A percentile compares a stretch with the other conserved stretches of the same genome.
phyloP scores from a whole-genome alignment of 2,888 invertebrate genomes.

The Campoplex nolae region DNA sequence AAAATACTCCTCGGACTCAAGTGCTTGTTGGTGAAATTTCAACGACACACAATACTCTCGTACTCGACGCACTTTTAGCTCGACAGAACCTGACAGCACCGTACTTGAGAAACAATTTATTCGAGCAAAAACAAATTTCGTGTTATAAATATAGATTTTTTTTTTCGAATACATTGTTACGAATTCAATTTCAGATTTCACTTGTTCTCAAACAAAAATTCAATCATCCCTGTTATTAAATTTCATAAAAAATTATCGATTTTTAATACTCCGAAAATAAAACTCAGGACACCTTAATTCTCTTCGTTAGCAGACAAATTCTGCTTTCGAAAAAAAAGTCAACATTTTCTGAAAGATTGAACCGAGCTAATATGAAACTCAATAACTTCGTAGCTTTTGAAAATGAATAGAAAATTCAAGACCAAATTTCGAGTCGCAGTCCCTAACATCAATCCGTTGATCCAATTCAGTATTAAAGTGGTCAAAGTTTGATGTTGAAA shows the following conservation, averaged over 20 bases:
- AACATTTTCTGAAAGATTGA: background rate
- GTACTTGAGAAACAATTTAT: background rate
- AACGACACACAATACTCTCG: background rate
- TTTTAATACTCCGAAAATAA: background rate
- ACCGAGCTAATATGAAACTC: background rate
- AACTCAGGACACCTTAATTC: background rate
- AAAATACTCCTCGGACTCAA: background rate
- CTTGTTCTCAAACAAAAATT: background rate
- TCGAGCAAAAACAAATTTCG: background rate
- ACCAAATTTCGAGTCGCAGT: background rate
- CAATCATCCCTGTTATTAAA: background rate
- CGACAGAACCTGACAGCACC: background rate
- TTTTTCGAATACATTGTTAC: background rate
- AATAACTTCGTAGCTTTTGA: background rate
- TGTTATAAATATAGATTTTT: background rate
- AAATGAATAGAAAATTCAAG: background rate
- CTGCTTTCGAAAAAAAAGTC: background rate
- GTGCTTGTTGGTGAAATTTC: background rate
- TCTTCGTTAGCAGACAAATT: background rate
- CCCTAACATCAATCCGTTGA: background rate
- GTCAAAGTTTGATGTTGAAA: no score
- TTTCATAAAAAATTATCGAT: background rate
- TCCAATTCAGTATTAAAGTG: background rate
- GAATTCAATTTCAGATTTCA: background rate
- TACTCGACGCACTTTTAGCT: background rate